phyloP scores from a whole-genome alignment of 1,140 invertebrate genomes.

The Drosophila navojoa region DNA sequence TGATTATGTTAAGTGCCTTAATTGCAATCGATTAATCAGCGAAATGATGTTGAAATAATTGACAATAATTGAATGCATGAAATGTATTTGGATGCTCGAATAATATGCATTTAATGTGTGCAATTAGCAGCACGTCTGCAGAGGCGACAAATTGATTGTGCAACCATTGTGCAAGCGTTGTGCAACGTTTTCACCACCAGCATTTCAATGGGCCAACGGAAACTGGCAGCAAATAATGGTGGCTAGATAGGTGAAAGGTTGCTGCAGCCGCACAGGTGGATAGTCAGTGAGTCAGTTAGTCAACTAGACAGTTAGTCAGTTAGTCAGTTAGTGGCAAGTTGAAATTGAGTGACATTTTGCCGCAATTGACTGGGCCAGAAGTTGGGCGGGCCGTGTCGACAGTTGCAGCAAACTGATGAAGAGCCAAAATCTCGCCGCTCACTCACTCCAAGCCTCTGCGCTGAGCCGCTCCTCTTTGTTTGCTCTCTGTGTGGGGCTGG shows the following conservation, averaged over 20 bases:
- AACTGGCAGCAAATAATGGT: constrained; percentile 70
- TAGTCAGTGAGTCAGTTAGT: constrained; percentile 5
- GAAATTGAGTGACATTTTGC: constrained; percentile 79
- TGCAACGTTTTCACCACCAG: constrained; percentile 10
- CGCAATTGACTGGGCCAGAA: constrained; percentile 69
- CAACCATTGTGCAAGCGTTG: neutral
- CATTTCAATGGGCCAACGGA: constrained; percentile 50
- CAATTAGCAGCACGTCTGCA: too few relatives aligned
- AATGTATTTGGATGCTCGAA: neutral
- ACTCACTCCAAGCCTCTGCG: constrained; percentile 1
- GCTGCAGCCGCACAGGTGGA: constrained; percentile 13
- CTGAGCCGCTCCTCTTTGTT: neutral
- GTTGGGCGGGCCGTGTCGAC: constrained; percentile 46
- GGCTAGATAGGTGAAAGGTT: constrained; percentile 27
- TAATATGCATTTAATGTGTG: too few relatives aligned
- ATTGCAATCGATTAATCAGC: too few relatives aligned
- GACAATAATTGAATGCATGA: neutral
- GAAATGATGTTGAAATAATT: neutral
- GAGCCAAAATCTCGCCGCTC: constrained; percentile 17
- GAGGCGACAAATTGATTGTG: too few relatives aligned
- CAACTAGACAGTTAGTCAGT: constrained; percentile 42
- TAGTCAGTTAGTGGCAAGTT: constrained; percentile 59
- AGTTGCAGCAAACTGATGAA: constrained; percentile 19
- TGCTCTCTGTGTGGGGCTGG: neutral
- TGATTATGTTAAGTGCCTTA: too few relatives aligned